Base-by-base conservation (phyloP, 2,797 vertebrate genomes). In the Thalassophryne amazonica region DNA sequence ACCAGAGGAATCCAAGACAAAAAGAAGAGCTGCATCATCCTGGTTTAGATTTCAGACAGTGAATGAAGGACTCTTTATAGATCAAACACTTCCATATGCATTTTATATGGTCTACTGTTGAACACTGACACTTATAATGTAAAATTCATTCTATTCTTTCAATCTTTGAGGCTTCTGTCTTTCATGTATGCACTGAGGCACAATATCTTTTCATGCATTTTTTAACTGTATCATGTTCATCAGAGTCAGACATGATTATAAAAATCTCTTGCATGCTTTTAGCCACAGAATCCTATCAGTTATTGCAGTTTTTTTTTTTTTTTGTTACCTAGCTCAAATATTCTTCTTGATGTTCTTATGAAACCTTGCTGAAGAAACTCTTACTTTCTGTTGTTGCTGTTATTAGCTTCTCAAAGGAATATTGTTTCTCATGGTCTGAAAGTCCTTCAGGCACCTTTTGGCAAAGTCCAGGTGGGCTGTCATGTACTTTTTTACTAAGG, bases 111-210 rank as follows among this genome's bases (percentile, higher is more conserved):
- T 69, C 32, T 23, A 30, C 25, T 62, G 40, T 70, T 53, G 29
- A 59, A 40, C 29, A 33, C 29, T 38, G 51, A 60, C 53, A 51
- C 14, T 34, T 27, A 12, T 53, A 33, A 73, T 78, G 41, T 58
- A 43, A 73, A 78, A 78, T 74, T 15, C 13, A 51, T 58, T 57
- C 2, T 34, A 10, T 52, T 68, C 22, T 52, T 57, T 48, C 23
- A 32, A 11, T 27, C 49, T 42, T 41, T 38, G 23, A n/a, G 12
- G 16, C 2, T 3, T 46, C 33, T 28, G 6, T 33, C 30, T 43
- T 46, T 68, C 18, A 12, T 35, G 33, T 12, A 47, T 29, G 22
- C 22, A 31, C 14, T 16, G 17, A 21, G 5, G 32, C 11, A 3
- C 10, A 1, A 50, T 45, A n/a, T 37, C 5, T n/a, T 57, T 60